phyloP scores from a whole-genome alignment of 2,797 vertebrate species.

The Sibirionetta formosa region DNA sequence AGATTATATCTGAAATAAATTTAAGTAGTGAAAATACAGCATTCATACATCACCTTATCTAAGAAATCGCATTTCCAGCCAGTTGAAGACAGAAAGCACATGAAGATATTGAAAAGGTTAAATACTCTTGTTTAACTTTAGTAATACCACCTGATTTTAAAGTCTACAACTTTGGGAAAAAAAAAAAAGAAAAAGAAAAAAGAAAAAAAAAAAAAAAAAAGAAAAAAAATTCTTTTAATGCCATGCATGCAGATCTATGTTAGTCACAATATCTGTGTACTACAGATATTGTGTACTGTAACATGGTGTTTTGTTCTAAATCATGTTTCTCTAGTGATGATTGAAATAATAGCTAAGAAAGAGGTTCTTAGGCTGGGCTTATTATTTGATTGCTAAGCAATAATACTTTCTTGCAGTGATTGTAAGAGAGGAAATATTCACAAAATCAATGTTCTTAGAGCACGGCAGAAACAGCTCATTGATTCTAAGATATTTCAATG shows the following conservation, averaged over 20 bases:
- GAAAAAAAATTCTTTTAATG: background rate
- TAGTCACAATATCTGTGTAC: rapidly evolving
- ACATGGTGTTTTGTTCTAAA: background rate
- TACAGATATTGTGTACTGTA: background rate
- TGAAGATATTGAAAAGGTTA: background rate
- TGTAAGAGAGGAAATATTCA: rapidly evolving
- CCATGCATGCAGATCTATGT: background rate
- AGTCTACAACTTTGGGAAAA: background rate
- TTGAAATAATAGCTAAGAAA: background rate
- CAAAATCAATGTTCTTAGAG: background rate
- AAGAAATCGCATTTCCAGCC: background rate
- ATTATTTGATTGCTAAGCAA: background rate
- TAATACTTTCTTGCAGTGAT: background rate
- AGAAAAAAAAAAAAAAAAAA: background rate
- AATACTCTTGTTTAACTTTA: background rate
- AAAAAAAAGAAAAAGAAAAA: background rate
- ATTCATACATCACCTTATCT: background rate
- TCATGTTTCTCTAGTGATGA: background rate
- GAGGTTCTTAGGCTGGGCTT: background rate
- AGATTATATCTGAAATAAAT: background rate
- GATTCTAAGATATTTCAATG: background rate
- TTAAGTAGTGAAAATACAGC: background rate
- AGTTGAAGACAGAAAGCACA: background rate
- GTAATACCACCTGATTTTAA: background rate
- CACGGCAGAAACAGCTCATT: background rate